Conservation (phyloP, 2,888 invertebrate species). For the Linnaemya vulpina region DNA sequence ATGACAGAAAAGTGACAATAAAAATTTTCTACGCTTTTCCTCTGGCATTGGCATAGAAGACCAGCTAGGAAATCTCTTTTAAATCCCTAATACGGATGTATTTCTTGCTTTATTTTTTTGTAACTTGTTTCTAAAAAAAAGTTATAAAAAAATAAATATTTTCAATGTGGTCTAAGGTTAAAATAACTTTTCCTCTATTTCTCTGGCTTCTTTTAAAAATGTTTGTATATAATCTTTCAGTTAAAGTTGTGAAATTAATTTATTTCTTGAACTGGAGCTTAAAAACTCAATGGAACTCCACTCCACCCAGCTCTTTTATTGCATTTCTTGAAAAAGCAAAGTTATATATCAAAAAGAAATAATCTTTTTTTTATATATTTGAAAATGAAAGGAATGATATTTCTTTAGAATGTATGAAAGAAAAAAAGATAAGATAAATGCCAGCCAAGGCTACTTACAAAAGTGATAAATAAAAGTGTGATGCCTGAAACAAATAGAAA, state of each 20-base stretch:
- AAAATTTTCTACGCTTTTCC: slow-evolving; percentile 38
- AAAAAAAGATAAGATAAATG: not conserved
- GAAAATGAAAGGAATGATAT: not conserved
- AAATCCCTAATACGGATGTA: slow-evolving; percentile 11
- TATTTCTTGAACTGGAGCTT: not conserved
- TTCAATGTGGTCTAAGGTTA: slow-evolving; percentile 12
- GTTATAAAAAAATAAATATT: no score
- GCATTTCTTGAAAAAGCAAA: not conserved
- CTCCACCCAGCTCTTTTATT: not conserved
- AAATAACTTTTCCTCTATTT: slow-evolving; percentile 33
- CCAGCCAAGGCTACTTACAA: not conserved
- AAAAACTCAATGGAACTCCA: not conserved
- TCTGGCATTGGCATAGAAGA: slow-evolving; percentile 24
- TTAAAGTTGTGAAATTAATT: slow-evolving; percentile 35
- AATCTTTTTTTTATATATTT: not conserved
- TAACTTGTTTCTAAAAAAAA: no score
- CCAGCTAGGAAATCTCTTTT: slow-evolving; percentile 17
- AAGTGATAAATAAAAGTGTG: not conserved
- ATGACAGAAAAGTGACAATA: slow-evolving; percentile 63
- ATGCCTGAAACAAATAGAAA: not conserved
- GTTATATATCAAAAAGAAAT: slow-evolving; percentile 2
- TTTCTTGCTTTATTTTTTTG: not conserved
- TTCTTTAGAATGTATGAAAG: not conserved
- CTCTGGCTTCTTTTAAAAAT: slow-evolving; percentile 31
- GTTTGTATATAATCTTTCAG: not conserved